Conservation (phyloP, 1,140 invertebrate genomes). For the Anastrepha obliqua region DNA sequence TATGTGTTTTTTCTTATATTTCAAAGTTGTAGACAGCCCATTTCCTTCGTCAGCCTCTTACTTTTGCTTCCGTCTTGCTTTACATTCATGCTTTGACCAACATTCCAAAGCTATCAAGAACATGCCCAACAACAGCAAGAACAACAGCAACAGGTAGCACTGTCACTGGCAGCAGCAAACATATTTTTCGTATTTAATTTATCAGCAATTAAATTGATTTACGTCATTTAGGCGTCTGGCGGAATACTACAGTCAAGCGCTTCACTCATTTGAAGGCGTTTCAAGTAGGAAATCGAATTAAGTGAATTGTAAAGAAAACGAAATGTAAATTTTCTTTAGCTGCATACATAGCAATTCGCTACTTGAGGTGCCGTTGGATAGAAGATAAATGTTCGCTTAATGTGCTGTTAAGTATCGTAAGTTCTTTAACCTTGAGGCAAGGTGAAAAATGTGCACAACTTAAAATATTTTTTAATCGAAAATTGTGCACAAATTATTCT, state of each 20-base stretch:
- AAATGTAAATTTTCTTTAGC: background rate
- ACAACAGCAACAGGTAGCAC: background rate
- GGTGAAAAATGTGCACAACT: background rate
- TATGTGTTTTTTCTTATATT: background rate
- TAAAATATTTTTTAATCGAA: background rate
- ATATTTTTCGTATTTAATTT: conserved; percentile 37
- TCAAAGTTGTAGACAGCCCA: background rate
- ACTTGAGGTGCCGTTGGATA: background rate
- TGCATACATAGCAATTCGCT: background rate
- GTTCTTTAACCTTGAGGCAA: background rate
- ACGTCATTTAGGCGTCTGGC: conserved; percentile 17
- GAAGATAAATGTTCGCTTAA: background rate
- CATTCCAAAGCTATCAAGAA: conserved; percentile 42
- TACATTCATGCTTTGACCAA: background rate
- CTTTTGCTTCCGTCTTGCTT: background rate
- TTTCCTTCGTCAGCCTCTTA: background rate
- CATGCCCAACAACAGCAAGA: background rate
- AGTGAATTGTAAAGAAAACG: background rate
- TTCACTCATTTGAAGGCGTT: background rate
- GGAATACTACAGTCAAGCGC: background rate
- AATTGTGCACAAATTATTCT: too few relatives aligned
- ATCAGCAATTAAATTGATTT: conserved; percentile 50
- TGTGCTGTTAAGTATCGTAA: background rate
- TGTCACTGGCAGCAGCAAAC: background rate
- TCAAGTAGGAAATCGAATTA: conserved; percentile 25